Conservation (phyloP, 2,888 invertebrate species). For the Drosophila robusta region DNA sequence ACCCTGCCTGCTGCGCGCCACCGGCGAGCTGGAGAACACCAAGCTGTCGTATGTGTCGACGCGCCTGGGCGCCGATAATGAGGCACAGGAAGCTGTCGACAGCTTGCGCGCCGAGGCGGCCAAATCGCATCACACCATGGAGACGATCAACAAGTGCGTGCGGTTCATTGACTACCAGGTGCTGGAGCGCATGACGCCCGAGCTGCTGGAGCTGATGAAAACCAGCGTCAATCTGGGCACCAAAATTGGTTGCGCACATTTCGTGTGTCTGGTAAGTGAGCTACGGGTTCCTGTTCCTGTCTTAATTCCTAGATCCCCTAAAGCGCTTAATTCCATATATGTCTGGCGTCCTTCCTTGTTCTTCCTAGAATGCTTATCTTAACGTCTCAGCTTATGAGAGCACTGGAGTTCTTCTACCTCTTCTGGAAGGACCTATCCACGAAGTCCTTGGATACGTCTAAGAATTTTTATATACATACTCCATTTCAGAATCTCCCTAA, state of each 20-base stretch:
- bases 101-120: slow-evolving; percentile 92
- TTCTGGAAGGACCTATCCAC: too few species aligned
- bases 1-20: slow-evolving; percentile 93
- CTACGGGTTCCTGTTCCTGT: background rate
- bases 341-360: too few species aligned
- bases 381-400: too few species aligned
- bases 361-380: too few species aligned
- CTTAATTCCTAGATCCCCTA: too few species aligned
- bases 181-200: slow-evolving; percentile 92
- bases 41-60: slow-evolving; percentile 93
- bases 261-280: slow-evolving; percentile 88
- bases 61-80: slow-evolving; percentile 88
- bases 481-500: too few species aligned
- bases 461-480: too few species aligned
- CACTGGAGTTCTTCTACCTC: too few species aligned
- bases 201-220: slow-evolving; percentile 92
- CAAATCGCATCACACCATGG: slow-evolving; percentile 94
- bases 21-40: slow-evolving; percentile 93
- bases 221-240: slow-evolving; percentile 93
- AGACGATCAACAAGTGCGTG: slow-evolving; percentile 92
- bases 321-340: too few species aligned
- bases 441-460: too few species aligned
- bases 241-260: slow-evolving; percentile 92
- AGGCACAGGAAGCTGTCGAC: slow-evolving; percentile 91
- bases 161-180: slow-evolving; percentile 91